Conservation (phyloP, 2,888 invertebrate species). For the Seladonia tumulorum region DNA sequence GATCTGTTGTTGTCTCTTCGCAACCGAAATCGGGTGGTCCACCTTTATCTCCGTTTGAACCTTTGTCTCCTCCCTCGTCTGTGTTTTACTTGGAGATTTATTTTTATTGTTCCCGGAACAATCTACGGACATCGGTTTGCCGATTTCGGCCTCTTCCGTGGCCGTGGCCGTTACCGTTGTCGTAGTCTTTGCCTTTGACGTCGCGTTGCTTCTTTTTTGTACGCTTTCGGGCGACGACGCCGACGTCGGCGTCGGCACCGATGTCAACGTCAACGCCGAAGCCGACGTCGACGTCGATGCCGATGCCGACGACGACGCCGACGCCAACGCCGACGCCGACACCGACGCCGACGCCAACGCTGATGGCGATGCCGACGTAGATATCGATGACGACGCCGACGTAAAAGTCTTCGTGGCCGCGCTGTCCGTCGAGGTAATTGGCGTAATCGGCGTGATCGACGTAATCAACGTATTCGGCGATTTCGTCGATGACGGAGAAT, state of each 20-base stretch:
- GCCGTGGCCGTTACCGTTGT: constrained; percentile 25
- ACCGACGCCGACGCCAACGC: rapidly evolving
- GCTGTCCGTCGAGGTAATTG: constrained; percentile 25
- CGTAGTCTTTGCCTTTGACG: constrained; percentile 19
- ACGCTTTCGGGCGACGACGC: constrained; percentile 24
- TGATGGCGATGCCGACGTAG: constrained; percentile 4
- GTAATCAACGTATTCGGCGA: constrained; percentile 30
- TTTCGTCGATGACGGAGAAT: constrained; percentile 71
- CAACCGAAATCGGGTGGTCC: constrained; percentile 28
- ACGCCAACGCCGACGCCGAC: rapidly evolving
- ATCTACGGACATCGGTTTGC: constrained; percentile 32
- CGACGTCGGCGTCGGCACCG: not conserved
- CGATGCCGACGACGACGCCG: not conserved
- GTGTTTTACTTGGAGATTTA: constrained; percentile 56
- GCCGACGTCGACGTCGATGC: not conserved
- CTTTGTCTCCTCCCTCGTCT: constrained; percentile 42
- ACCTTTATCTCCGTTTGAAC: constrained; percentile 44
- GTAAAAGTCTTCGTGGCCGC: constrained; percentile 35
- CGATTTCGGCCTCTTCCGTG: constrained; percentile 50
- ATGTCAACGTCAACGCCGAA: not conserved
- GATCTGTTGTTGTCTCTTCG: constrained; percentile 37
- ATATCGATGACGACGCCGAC: constrained; percentile 25
- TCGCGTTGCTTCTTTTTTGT: constrained; percentile 42
- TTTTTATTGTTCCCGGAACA: constrained; percentile 38
- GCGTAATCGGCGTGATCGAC: constrained; percentile 11